A percentile compares a stretch with the other conserved stretches of the same genome.
phyloP scores from a whole-genome alignment of 2,797 vertebrate species.

The Distichodus sexfasciatus region DNA sequence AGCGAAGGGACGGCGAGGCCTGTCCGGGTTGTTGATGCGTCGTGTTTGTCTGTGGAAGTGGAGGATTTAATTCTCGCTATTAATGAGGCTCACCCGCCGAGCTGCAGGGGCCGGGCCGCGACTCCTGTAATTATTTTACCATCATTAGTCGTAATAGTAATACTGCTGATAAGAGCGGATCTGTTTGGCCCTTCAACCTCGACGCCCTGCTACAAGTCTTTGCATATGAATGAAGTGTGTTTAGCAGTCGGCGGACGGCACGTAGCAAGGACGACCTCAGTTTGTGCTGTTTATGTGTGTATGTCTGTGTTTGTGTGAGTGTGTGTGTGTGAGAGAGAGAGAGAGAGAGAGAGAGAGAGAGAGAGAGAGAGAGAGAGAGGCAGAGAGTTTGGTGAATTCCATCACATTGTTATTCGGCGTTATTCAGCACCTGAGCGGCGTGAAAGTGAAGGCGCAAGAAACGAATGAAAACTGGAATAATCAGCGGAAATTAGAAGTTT shows the following conservation, averaged over 20 bases:
- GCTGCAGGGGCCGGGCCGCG: conserved; percentile 14
- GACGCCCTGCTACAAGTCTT: conserved; percentile 43
- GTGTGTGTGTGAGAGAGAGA: too few relatives aligned
- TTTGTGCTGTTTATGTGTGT: conserved; percentile 22
- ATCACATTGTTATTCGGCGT: conserved; percentile 30
- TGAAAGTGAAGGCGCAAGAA: conserved; percentile 16
- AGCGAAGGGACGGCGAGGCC: conserved; percentile 35
- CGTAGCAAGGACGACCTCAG: not conserved
- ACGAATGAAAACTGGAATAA: conserved; percentile 46
- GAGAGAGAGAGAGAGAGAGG: too few relatives aligned
- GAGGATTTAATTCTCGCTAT: conserved; percentile 62
- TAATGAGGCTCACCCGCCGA: conserved; percentile 56
- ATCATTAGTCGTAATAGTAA: conserved; percentile 66
- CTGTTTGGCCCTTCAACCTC: conserved; percentile 59
- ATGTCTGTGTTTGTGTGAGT: too few relatives aligned
- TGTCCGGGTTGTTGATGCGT: conserved; percentile 49
- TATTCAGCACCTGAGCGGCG: conserved; percentile 34
- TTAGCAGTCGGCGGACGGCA: conserved; percentile 30
- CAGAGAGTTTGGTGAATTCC: conserved; percentile 8
- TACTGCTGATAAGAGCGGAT: conserved; percentile 59
- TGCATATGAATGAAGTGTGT: conserved; percentile 45
- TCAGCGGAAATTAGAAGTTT: conserved; percentile 50
- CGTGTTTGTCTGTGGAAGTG: conserved; percentile 49
- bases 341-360: too few relatives aligned
- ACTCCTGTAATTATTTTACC: conserved; percentile 59